Evolutionary conservation across 1,140 invertebrate genomes (phyloP), one percentile per base, ranked within the genome.

Genomic region (Lamellibrachia luymesi): DNA sequence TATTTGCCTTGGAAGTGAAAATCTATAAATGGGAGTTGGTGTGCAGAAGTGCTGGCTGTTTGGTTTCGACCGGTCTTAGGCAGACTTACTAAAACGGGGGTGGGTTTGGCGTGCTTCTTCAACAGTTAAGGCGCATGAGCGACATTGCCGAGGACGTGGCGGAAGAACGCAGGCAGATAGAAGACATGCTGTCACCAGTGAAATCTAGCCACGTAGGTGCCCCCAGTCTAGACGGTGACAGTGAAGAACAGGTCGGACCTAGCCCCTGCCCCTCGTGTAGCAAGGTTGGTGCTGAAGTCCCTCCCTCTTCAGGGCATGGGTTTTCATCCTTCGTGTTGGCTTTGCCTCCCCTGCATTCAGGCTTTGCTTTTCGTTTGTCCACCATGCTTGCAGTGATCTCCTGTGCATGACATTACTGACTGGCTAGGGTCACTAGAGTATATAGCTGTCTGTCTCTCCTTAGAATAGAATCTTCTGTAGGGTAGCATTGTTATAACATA

Each of bases 261-360:
- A 80, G 64, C 64, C 64, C 64, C 64, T 80, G 64, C 64, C 64
- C 64, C 64, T 80, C 64, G 64, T 80, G 64, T 80, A 80, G 64
- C 64, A 80, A 80, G 64, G 64, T 80, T 80, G 64, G 64, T 80
- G 64, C 64, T 80, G 64, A 80, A 80, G 64, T 10, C 64, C 64
- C 64, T 80, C 64, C 64, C 64, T 80, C 64, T 80, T 22, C 13
- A 22, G 64, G 64, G 64, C 64, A 22, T 22, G 25, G 64, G 64
- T 80, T 80, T 80, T 80, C 64, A 6, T 22, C 64, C 64, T 80
- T 80, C 64, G 64, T 80, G 64, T 80, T 10, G 64, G 64, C 64
- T 80, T 22, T 80, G 64, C 13, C 64, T 80, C 64, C 38, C 64
- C 64, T 80, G 64, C 64, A 80, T 80, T 80, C 17, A 22, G 64